These are phyloP conservation scores for Chromobotia macracanthus DNA, from an alignment of 2,797 vertebrate genomes.

Conservation along the genomic window DNA sequence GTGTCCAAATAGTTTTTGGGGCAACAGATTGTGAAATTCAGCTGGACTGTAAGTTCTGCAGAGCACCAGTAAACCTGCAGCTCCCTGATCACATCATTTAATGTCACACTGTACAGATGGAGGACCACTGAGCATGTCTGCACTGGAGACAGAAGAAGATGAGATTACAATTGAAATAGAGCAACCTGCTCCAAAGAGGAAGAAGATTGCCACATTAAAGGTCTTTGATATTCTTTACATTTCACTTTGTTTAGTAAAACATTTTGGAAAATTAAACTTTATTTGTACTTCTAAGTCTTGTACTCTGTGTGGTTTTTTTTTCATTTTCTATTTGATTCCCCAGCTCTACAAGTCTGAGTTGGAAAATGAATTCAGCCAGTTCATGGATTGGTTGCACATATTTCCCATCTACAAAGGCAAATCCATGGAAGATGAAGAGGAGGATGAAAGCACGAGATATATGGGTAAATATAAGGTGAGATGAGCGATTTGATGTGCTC, in stretches of 20 bases:
- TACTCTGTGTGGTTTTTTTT: not conserved
- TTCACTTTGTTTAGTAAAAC: not conserved
- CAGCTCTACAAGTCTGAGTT: constrained; percentile 87
- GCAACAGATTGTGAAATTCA: no score
- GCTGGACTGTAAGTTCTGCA: not conserved
- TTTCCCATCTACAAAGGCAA: constrained; percentile 87
- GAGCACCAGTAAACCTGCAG: not conserved
- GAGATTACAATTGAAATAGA: constrained; percentile 74
- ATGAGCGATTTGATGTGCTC: not conserved
- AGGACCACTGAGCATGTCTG: constrained; percentile 74
- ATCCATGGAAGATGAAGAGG: constrained; percentile 83
- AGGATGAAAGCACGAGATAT: constrained; percentile 79
- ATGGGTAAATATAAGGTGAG: constrained; percentile 94
- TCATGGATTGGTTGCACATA: constrained; percentile 90
- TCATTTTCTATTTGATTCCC: constrained; percentile 13
- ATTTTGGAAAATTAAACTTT: not conserved
- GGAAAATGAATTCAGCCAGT: constrained; percentile 88
- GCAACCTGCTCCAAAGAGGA: constrained; percentile 77
- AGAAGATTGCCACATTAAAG: constrained; percentile 82
- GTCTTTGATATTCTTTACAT: constrained; percentile 64
- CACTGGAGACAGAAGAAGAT: constrained; percentile 76
- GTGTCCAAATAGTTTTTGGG: not conserved
- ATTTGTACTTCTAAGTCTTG: no score
- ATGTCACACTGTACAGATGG: constrained; percentile 73
- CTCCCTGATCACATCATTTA: not conserved